Evolutionary conservation across 1,140 invertebrate species (phyloP).

Genomic region (Trypoxylus dichotomus): DNA sequence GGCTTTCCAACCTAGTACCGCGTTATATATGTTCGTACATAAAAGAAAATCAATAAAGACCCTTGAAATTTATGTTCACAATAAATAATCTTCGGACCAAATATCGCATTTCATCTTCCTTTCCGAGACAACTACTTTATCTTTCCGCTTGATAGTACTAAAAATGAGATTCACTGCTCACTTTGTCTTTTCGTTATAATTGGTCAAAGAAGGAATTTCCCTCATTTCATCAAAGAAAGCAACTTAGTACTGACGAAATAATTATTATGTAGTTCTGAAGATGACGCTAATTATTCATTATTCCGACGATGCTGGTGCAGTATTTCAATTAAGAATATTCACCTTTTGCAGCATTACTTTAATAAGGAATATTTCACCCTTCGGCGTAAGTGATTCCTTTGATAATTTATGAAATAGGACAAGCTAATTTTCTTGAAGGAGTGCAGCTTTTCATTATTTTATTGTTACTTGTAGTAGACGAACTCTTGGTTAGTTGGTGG

Average conservation of each 20-base stretch:
- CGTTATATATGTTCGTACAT: background rate
- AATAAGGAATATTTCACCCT: too few relatives aligned
- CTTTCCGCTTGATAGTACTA: background rate
- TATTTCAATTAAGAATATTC: too few relatives aligned
- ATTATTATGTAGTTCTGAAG: background rate
- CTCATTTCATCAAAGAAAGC: too few relatives aligned
- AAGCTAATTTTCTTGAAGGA: too few relatives aligned
- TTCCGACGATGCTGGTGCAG: too few relatives aligned
- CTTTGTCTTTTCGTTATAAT: background rate
- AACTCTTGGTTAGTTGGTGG: too few relatives aligned
- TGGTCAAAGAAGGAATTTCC: background rate
- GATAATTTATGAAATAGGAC: too few relatives aligned
- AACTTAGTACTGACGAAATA: background rate
- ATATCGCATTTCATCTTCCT: background rate
- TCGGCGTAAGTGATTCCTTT: too few relatives aligned
- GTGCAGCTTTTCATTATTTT: too few relatives aligned
- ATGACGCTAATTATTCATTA: too few relatives aligned
- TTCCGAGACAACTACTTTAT: background rate
- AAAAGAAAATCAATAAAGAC: constrained; percentile 7
- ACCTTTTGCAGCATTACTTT: too few relatives aligned
- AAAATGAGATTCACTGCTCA: background rate
- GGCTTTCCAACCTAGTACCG: background rate
- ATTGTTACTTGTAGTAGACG: too few relatives aligned
- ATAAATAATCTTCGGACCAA: constrained; percentile 7
- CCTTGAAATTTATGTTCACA: background rate